Base-by-base conservation (phyloP, 2,888 invertebrate genomes). In the Orthosia gracilis region DNA sequence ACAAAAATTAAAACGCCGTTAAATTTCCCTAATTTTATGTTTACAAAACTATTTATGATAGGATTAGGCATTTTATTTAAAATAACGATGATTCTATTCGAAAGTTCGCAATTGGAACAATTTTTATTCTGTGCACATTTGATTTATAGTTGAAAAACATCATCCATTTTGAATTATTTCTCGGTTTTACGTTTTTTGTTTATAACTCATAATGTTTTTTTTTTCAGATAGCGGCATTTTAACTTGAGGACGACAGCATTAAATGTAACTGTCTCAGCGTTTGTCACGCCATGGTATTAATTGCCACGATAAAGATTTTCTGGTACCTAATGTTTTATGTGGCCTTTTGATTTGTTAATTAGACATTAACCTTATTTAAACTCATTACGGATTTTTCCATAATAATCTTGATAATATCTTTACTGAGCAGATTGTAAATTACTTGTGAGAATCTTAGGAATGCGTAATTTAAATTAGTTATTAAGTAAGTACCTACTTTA, bases 291-390 rank as follows among this genome's bases (percentile, higher is more conserved):
- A 86, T 73, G 45, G 61, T 26, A 59, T 63, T 84, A 77, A 77
- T 75, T 71, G 50, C 18, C 26, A 31, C 31, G 67, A 67, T 66
- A 63, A 80, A 67, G 61, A 75, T 67, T 69, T 75, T 74, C 66
- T 76, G 54, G 31, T 57, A 40, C 9, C 40, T 40, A 69, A 65
- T 45, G 62, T 78, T 61, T 59, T 66, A 15, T 63, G 15, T 55
- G 70, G 74, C 82, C 88, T 86, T 83, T 78, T 70, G 70, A 68
- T 76, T 82, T 82, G 71, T 83, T 82, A 81, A 87, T 86, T 52
- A 79, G 83, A 58, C 62, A 85, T 87, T 87, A 85, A 74, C 82
- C 82, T 78, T 62, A 68, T 71, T 82, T 63, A 49, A 31, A 52
- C 61, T 67, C 31, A 69, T 82, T 71, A 71, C 12, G 5, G 4